Percentiles rank a stretch among this genome's conserved stretches.
Conservation (phyloP, 1,140 invertebrate genomes). For the Heterodera carotae region DNA sequence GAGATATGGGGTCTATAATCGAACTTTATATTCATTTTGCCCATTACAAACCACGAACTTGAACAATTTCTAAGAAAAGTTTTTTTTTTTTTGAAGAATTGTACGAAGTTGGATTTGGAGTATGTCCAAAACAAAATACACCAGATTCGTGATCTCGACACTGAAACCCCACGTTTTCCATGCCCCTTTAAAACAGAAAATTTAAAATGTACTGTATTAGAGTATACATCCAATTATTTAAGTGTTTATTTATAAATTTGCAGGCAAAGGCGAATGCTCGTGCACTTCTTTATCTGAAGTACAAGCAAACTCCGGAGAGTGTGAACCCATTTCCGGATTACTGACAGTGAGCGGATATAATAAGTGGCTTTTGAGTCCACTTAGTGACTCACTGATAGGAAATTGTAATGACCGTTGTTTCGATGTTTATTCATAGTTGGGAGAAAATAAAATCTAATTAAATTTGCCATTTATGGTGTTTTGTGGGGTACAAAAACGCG, state of each 20-base stretch:
- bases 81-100: no score
- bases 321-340: not conserved
- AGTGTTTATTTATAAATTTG: not conserved
- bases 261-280: constrained; percentile 2
- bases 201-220: no score
- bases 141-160: no score
- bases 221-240: no score
- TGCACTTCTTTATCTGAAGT: not conserved
- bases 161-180: no score
- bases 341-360: not conserved
- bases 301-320: not conserved
- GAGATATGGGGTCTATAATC: no score
- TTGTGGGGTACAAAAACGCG: not conserved
- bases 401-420: constrained; percentile 13
- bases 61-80: no score
- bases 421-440: not conserved
- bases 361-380: not conserved
- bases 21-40: no score
- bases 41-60: no score
- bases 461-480: not conserved
- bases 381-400: not conserved
- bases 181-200: no score
- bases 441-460: not conserved
- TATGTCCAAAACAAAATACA: no score
- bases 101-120: no score